Evolutionary conservation across 2,113 vertebrate genomes (phyloP), one percentile per base, ranked within the genome.

Genomic region (Boulengeromyrus knoepffleri): DNA sequence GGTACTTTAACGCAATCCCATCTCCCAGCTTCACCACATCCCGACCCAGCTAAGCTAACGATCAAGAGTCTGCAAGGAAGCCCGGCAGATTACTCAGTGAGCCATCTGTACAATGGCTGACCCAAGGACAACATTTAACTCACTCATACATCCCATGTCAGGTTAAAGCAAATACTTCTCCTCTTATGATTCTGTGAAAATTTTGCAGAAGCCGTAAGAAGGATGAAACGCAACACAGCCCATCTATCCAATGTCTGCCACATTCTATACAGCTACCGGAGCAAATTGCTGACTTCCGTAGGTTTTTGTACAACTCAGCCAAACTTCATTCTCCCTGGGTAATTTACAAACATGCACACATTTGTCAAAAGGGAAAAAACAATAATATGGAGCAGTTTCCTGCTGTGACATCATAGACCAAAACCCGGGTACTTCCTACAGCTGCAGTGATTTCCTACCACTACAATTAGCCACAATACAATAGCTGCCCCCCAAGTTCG

Each of bases 361-460:
- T 47, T 46, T 39, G 83, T 85, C 19, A 46, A 85, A 47, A 56
- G 24, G 45, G 21, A 39, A 87, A 47, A 52, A 39, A 39, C n/a
- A 56, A 56, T 31, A 52, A 87, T 53, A 13, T 15, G 3, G 2
- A 5, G 27, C 49, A 31, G 31, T 88, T 88, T 88, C 87, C 87
- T 88, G 87, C 36, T 88, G 36, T 88, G 88, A 88, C 62, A 47
- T 88, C 39, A 88, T 46, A 45, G 19, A 12, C 88, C 62, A 62
- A 88, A 47, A 31, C 19, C 17, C 58, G 5, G 10, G 39, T 45
- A 21, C 53, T 88, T 88, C 87, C 87, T 62, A 45, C 53, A 88
- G 56, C 56, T 88, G 87, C 87, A 58, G 39, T 66, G 53, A 66
- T 56, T 86, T 86, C 85, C 85, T 86, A 36, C 13, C 13, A 49